Percentiles rank a stretch among this genome's conserved stretches.
phyloP scores from a whole-genome alignment of 1,140 invertebrate genomes.

The Subanguina moxae region DNA sequence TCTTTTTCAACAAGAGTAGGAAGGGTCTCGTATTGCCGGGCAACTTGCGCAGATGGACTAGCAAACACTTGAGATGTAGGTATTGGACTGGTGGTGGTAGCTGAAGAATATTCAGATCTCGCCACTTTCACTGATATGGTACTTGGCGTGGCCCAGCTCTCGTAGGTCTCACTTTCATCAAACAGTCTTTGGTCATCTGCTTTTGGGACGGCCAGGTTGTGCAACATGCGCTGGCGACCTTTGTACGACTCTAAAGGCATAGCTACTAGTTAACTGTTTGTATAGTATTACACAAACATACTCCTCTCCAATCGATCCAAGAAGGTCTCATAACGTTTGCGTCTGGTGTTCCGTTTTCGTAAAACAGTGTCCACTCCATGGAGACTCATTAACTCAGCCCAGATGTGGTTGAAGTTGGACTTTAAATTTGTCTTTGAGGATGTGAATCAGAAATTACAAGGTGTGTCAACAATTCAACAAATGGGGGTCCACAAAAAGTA shows the following conservation, averaged over 20 bases:
- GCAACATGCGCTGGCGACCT: conserved; percentile 13
- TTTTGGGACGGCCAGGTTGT: neutral
- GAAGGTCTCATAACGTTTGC: conserved; percentile 8
- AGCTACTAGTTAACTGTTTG: too few species aligned
- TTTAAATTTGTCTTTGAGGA: too few species aligned
- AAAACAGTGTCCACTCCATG: conserved; percentile 1
- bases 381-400: conserved; percentile 20
- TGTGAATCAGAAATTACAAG: too few species aligned
- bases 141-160: neutral
- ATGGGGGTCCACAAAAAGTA: too few species aligned
- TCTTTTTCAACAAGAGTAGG: neutral
- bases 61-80: neutral
- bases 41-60: neutral
- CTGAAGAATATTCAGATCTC: neutral
- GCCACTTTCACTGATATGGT: neutral
- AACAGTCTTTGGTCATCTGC: neutral
- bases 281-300: neutral
- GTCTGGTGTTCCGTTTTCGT: neutral
- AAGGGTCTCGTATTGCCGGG: neutral
- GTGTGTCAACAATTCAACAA: too few species aligned
- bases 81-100: neutral
- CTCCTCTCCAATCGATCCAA: conserved; percentile 27
- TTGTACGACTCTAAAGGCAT: conserved; percentile 22
- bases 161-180: conserved; percentile 1
- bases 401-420: conserved; percentile 13